These are phyloP conservation scores for Selenia dentaria DNA, from an alignment of 2,888 invertebrate species.

Conservation along the genomic window DNA sequence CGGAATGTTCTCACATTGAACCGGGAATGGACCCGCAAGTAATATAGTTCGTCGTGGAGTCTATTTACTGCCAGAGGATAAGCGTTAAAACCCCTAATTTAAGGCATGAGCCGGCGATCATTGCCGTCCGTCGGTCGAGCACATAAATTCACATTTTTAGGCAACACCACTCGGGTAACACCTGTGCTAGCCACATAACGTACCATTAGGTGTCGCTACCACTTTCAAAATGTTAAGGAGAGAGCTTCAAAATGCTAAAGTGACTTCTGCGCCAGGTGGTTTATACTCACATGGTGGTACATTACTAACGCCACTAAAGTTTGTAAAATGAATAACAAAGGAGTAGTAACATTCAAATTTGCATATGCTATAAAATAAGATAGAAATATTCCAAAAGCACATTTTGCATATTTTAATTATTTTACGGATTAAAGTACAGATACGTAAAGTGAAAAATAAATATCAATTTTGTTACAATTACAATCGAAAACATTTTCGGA, in stretches of 20 bases:
- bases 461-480: slow-evolving; percentile 15
- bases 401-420: too few relatives aligned
- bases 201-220: slow-evolving; percentile 61
- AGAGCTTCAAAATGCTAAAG: slow-evolving; percentile 31
- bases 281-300: too few relatives aligned
- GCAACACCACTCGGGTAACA: slow-evolving; percentile 63
- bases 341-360: too few relatives aligned
- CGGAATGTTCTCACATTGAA: slow-evolving; percentile 47
- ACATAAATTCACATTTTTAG: slow-evolving; percentile 82
- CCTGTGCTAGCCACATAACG: slow-evolving; percentile 67
- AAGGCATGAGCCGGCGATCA: slow-evolving; percentile 78
- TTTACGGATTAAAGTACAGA: too few relatives aligned
- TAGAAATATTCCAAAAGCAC: too few relatives aligned
- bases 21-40: slow-evolving; percentile 56
- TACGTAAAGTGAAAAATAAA: slow-evolving; percentile 3
- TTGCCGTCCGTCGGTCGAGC: slow-evolving; percentile 69
- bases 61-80: slow-evolving; percentile 77
- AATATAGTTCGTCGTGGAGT: slow-evolving; percentile 68
- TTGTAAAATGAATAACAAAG: too few relatives aligned
- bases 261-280: slow-evolving; percentile 20
- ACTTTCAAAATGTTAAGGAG: slow-evolving; percentile 47
- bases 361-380: too few relatives aligned
- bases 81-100: slow-evolving; percentile 81
- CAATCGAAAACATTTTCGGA: slow-evolving; percentile 13
- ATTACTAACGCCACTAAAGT: too few relatives aligned